Evolutionary conservation across 2,888 invertebrate species (phyloP), one percentile per base, ranked within the genome.

Genomic region (Drosophila mulleri): DNA sequence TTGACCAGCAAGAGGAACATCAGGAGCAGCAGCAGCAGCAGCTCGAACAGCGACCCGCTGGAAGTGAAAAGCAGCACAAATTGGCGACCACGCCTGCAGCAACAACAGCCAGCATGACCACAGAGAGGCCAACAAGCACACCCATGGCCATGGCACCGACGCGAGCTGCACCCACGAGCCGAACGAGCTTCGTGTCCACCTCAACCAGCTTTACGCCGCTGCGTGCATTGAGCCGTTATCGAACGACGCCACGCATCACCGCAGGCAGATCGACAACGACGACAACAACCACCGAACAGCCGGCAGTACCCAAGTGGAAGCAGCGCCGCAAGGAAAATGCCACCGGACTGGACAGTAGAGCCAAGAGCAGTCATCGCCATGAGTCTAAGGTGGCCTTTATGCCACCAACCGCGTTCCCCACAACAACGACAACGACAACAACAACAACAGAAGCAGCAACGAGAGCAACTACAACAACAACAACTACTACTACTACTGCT

Each of bases 251-350:
- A 50, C 66, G 72, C 6, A 79, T 75, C 16, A 76, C 77, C 1
- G 83, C 81, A 1, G 80, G 84, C 18, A 75, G 70, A 54, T 81
- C 82, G 16, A 88, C 88, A 6, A 83, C 68, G 1, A 75, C 72
- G 11, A 72, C 75, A 6, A 72, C 75, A 6, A 84, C 90, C 35
- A 91, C 92, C 1, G 92, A 91, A 62, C 72, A 88, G 39, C 90
- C 92, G 0, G 72, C 90, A 26, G 71, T 73, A 2, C n/a, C 89
- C 12, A 93, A 92, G 78, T 93, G 93, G 93, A 91, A 89, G 48
- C 92, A 90, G 39, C 89, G 91, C 29, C 88, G 89, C 56, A 92
- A 87, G 67, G 72, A 79, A 7, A 75, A 62, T 20, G 42, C 44
- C 32, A 69, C 63, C 29, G 70, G 41, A 8, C n/a, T 58, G 48